Conservation (phyloP, 1,140 invertebrate species). For the Calycopis cecrops region DNA sequence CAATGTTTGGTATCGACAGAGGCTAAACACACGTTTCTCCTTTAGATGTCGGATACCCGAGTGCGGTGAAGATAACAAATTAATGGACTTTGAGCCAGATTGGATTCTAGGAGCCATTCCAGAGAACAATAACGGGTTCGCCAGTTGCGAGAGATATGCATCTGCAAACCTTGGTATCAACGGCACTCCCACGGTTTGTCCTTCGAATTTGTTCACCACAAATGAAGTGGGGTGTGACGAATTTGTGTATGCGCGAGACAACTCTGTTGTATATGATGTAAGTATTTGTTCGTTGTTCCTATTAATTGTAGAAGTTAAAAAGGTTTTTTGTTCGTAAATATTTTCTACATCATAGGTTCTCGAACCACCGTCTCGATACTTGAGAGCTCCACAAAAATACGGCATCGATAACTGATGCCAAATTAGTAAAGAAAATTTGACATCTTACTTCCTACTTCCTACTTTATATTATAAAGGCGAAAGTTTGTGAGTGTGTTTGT, state of each 20-base stretch:
- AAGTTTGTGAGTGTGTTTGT: too few species aligned
- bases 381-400: too few species aligned
- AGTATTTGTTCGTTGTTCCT: conserved; percentile 17
- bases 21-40: too few species aligned
- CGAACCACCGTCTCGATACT: too few species aligned
- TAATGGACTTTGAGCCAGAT: conserved; percentile 24
- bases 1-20: too few species aligned
- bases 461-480: too few species aligned
- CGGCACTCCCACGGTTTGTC: conserved; percentile 33
- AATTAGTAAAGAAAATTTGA: too few species aligned
- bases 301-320: too few species aligned
- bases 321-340: too few species aligned
- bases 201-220: conserved; percentile 34
- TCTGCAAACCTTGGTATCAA: conserved; percentile 15
- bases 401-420: too few species aligned
- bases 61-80: conserved; percentile 40
- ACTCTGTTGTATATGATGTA: conserved; percentile 58
- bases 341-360: too few species aligned
- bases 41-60: conserved; percentile 48
- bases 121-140: conserved; percentile 20
- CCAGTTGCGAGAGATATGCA: conserved; percentile 42
- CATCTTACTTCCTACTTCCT: too few species aligned
- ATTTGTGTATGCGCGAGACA: conserved; percentile 43
- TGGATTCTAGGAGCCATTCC: conserved; percentile 49
- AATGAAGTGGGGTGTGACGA: conserved; percentile 33